Conservation (phyloP, 2,888 invertebrate species). For the Loripinus fragilis region DNA sequence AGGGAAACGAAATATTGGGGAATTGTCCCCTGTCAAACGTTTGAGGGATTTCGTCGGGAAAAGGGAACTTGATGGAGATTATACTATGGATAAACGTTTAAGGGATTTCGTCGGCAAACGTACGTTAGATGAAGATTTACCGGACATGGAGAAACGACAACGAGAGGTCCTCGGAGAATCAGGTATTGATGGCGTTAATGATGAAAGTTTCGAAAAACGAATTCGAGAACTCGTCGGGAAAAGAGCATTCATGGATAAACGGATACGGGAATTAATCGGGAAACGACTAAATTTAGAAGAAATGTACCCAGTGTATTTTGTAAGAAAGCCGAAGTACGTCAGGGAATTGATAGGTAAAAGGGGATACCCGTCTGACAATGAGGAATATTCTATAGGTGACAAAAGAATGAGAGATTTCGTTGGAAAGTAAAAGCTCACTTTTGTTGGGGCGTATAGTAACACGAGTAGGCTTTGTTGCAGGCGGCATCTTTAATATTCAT, state of each 20-base stretch:
- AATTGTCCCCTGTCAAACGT: slow-evolving; percentile 19
- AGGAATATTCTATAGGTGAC: slow-evolving; percentile 29
- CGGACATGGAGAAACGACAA: slow-evolving; percentile 32
- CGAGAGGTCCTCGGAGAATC: slow-evolving; percentile 28
- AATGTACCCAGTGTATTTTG: slow-evolving; percentile 27
- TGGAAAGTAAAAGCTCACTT: slow-evolving; percentile 50
- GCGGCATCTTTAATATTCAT: too few species aligned
- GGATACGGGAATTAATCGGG: slow-evolving; percentile 55
- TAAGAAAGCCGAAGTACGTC: slow-evolving; percentile 52
- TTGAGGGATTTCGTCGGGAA: slow-evolving; percentile 42
- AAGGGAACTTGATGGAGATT: not conserved
- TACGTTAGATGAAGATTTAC: not conserved
- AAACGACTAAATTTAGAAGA: slow-evolving; percentile 39
- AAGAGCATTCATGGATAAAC: slow-evolving; percentile 35
- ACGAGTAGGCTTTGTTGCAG: too few species aligned
- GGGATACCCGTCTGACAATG: not conserved
- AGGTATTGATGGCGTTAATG: not conserved
- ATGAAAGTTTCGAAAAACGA: not conserved
- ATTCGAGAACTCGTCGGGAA: slow-evolving; percentile 19
- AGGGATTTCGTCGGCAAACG: slow-evolving; percentile 56
- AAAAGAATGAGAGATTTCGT: slow-evolving; percentile 54
- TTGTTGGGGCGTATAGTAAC: too few species aligned
- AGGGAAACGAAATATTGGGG: slow-evolving; percentile 31
- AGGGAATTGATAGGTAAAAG: slow-evolving; percentile 54
- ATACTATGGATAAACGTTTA: slow-evolving; percentile 33